Evolutionary conservation across 2,797 vertebrate genomes (phyloP).

Genomic region (Hippocampus kuda): DNA sequence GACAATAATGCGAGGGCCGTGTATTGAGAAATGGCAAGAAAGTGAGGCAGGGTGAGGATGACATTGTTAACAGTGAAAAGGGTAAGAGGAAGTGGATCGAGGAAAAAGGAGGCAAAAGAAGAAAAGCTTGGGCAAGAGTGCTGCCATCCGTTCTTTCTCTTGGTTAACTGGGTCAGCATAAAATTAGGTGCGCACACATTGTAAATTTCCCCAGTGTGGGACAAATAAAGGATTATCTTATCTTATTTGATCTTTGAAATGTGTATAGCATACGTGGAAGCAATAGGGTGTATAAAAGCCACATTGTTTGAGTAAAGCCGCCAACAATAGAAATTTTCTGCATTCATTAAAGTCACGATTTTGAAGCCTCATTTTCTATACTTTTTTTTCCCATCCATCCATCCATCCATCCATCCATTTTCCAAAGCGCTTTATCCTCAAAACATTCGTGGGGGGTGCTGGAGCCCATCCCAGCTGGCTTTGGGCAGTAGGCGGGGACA

Average conservation of each 20-base stretch:
- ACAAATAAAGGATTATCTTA: too few relatives aligned
- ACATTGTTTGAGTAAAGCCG: slow-evolving; percentile 37
- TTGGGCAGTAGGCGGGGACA: too few relatives aligned
- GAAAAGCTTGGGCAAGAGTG: slow-evolving; percentile 1
- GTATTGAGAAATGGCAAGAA: slow-evolving; percentile 7
- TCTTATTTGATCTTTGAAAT: slow-evolving; percentile 8
- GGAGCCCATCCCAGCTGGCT: too few relatives aligned
- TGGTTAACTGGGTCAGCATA: slow-evolving; percentile 14
- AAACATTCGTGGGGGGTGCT: too few relatives aligned
- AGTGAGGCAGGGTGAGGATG: background rate
- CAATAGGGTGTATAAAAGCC: slow-evolving; percentile 51
- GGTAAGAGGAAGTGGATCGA: slow-evolving; percentile 20
- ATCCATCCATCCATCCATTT: too few relatives aligned
- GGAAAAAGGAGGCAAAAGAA: slow-evolving; percentile 22
- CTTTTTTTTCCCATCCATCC: too few relatives aligned
- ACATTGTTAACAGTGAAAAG: slow-evolving; percentile 15
- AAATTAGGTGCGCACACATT: slow-evolving; percentile 6
- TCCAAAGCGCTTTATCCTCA: too few relatives aligned
- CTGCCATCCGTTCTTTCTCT: slow-evolving; percentile 8
- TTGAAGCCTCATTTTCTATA: too few relatives aligned
- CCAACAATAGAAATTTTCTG: too few relatives aligned
- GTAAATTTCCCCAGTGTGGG: too few relatives aligned
- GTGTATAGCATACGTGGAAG: background rate
- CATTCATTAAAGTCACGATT: too few relatives aligned
- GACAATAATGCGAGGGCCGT: slow-evolving; percentile 16